These are phyloP conservation scores for Drosophila setifemur DNA, from an alignment of 1,140 invertebrate species.

Conservation along the genomic window DNA sequence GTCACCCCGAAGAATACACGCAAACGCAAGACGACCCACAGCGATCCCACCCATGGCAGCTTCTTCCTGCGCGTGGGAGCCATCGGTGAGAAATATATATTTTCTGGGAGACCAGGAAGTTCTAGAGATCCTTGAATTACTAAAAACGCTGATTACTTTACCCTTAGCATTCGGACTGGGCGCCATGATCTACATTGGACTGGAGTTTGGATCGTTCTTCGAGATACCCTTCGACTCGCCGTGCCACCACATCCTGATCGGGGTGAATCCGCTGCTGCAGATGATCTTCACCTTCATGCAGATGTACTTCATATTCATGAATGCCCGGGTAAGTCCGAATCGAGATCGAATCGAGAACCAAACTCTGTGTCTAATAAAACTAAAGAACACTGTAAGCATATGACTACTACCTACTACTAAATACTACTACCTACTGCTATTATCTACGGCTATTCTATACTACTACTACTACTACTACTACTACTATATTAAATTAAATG, in stretches of 20 bases:
- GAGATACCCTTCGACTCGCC: slow-evolving; percentile 94
- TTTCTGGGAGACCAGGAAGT: too few species aligned
- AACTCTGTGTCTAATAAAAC: slow-evolving; percentile 4
- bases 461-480: slow-evolving; percentile 32
- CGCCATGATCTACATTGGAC: slow-evolving; percentile 98
- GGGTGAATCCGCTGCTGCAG: slow-evolving; percentile 95
- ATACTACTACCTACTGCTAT: slow-evolving; percentile 33
- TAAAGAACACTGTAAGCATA: slow-evolving; percentile 63
- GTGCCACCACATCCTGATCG: slow-evolving; percentile 94
- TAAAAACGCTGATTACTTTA: too few species aligned
- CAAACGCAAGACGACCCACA: slow-evolving; percentile 95
- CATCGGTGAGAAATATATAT: slow-evolving; percentile 88
- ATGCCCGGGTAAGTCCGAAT: slow-evolving; percentile 92
- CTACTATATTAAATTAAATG: slow-evolving; percentile 51
- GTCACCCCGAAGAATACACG: slow-evolving; percentile 86
- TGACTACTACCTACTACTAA: slow-evolving; percentile 46
- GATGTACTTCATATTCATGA: slow-evolving; percentile 99
- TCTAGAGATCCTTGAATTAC: too few species aligned
- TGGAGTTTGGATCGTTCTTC: slow-evolving; percentile 97
- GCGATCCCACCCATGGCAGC: slow-evolving; percentile 96
- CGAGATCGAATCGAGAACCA: slow-evolving; percentile 16
- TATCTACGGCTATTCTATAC: slow-evolving; percentile 26
- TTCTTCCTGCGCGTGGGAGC: slow-evolving; percentile 98
- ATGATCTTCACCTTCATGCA: slow-evolving; percentile 99
- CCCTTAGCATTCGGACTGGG: slow-evolving; percentile 95